Evolutionary conservation across 2,797 vertebrate species (phyloP), one percentile per base, ranked within the genome.

Genomic region (Lagocephalus sceleratus): DNA sequence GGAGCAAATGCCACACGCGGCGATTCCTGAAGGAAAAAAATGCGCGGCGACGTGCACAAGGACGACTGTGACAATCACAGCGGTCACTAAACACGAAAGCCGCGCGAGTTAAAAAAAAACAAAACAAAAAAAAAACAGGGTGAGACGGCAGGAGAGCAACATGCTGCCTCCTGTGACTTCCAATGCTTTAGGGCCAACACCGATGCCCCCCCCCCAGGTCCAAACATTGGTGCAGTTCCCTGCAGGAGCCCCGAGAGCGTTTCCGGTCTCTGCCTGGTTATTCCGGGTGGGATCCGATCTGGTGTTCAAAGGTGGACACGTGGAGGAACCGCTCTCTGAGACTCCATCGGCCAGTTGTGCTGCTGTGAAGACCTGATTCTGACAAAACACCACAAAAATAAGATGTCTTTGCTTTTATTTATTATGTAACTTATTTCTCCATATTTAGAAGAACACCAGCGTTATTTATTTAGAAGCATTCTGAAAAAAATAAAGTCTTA

Each of bases 401-500:
- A 60, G 59, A 59, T 71, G 20, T 77, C 40, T 82, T 78, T 77
- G 70, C 72, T 73, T 84, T 71, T 81, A 88, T 84, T 85, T 88
- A 87, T 88, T 80, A 70, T 83, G 73, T 83, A 85, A 86, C 44
- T 81, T 88, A 86, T 88, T 85, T 16, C 60, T 76, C 73, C 68
- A 67, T 72, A 78, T 69, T 23, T 56, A 42, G 16, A 39, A 39
- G 16, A 42, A 42, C 17, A 51, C 61, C 38, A 69, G 59, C 54
- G 55, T 79, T 78, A 66, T 86, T 60, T 77, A 75, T 83, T 75
- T 71, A 67, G 80, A 85, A 83, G 52, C 70, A 69, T 60, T 66
- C 38, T 79, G 58, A 85, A 88, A 88, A 88, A 90, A 87, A 86
- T 83, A 89, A 90, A 89, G 88, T 90, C 88, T 90, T 90, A 90